These are phyloP conservation scores for Rhynchopsitta pachyrhyncha DNA, from an alignment of 2,113 vertebrate species.

Conservation along the genomic window DNA sequence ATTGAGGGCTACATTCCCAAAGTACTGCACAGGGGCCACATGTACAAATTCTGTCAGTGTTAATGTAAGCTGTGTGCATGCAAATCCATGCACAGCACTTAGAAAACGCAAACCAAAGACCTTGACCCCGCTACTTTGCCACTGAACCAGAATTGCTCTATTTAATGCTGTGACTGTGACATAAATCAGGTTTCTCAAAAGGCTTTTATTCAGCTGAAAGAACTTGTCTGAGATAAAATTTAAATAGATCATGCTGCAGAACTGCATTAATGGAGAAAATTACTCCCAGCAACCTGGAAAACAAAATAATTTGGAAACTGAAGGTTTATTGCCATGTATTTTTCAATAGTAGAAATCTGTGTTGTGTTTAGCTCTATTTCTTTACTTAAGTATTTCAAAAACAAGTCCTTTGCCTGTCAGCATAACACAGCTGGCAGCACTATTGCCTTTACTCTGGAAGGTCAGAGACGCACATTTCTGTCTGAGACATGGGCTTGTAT, in stretches of 20 bases:
- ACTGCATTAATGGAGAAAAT: constrained; percentile 30
- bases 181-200: constrained; percentile 17
- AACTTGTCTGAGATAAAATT: not conserved
- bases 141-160: not conserved
- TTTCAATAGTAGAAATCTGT: not conserved
- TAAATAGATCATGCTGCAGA: not conserved
- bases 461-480: constrained; percentile 41
- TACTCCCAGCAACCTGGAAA: constrained; percentile 30
- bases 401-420: constrained; percentile 35
- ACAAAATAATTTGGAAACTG: constrained; percentile 25
- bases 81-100: constrained; percentile 18
- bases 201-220: constrained; percentile 17
- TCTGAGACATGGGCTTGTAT: constrained; percentile 9
- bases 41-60: not conserved
- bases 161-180: not conserved
- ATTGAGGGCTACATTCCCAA: constrained; percentile 37
- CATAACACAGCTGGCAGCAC: constrained; percentile 57
- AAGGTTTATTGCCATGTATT: not conserved
- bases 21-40: constrained; percentile 36
- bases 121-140: not conserved
- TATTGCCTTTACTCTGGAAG: constrained; percentile 26
- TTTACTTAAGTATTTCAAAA: constrained; percentile 14
- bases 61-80: constrained; percentile 22
- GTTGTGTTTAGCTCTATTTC: constrained; percentile 19
- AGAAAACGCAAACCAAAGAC: not conserved